Base-by-base conservation (phyloP, 2,888 invertebrate genomes). In the Sminthurinus aureus region DNA sequence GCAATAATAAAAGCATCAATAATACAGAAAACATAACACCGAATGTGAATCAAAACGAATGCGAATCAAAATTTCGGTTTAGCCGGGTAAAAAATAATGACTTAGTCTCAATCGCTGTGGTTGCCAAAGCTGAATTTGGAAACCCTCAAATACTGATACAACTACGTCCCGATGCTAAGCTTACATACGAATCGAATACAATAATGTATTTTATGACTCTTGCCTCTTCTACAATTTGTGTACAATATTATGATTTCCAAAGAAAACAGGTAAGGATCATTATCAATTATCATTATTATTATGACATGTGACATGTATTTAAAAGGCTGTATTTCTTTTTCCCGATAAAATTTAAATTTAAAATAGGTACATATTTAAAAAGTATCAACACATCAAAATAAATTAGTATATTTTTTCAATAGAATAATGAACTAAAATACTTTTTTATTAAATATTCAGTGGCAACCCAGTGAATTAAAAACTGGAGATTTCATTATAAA, bases 401-500 rank as follows among this genome's bases (percentile, higher is more conserved):
- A n/a, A n/a, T n/a, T 67, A 11, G 6, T 67, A 20, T n/a, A n/a
- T 20, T 12, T 13, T 67, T 22, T 18, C 9, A 58, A 58, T 15
- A 58, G 9, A 64, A 64, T 13, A 4, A 64, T 67, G 11, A n/a
- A n/a, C 22, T 67, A 20, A 20, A 67, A n/a, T 8, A 20, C 11
- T n/a, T 67, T n/a, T 67, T 67, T 67, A 20, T 0, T 20, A 13
- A 18, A 18, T 9, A 20, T 67, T 20, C n/a, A 67, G 67, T 67
- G 67, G 67, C 67, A 20, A 20, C 67, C 67, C n/a, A 67, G 67
- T 67, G n/a, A 67, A 67, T n/a, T 67, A 1, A 67, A 67, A 67
- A 67, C n/a, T 20, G n/a, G 22, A 67, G 67, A 13, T 20, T 67
- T 67, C 22, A 67, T 22, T 2, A 67, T 67, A n/a, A 22, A 67